These are phyloP conservation scores for Sympetrum striolatum DNA, from an alignment of 2,888 invertebrate species.

Conservation along the genomic window DNA sequence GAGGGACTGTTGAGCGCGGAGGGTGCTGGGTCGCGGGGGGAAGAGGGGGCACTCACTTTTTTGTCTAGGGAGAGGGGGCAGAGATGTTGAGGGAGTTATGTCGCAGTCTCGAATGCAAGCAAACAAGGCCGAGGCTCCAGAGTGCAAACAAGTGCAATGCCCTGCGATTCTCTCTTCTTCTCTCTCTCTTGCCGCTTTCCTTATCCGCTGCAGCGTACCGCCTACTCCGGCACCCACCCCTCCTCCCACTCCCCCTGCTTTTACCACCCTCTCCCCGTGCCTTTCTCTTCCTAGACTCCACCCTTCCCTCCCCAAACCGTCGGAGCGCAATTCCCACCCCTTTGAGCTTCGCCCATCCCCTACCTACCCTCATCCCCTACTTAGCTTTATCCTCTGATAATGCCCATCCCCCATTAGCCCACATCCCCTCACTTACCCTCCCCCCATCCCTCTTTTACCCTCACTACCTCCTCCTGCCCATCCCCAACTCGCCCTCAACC, in stretches of 20 bases:
- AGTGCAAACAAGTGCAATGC: conserved; percentile 25
- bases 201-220: conserved; percentile 12
- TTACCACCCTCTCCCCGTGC: background rate
- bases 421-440: background rate
- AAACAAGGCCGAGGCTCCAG: conserved; percentile 46
- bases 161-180: conserved; percentile 45
- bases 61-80: background rate
- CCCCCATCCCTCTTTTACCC: background rate
- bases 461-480: background rate
- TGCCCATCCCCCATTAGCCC: background rate
- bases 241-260: background rate
- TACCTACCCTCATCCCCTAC: background rate
- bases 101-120: conserved; percentile 52
- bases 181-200: conserved; percentile 40
- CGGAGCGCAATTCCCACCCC: background rate
- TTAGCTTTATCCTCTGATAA: no score
- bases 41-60: background rate
- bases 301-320: background rate
- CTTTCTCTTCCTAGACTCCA: background rate
- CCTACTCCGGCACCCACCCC: background rate
- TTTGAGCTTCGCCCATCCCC: background rate
- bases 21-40: background rate
- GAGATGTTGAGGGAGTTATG: conserved; percentile 48
- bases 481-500: background rate
- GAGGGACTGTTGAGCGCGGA: background rate